Evolutionary conservation across 2,113 vertebrate species (phyloP).

Genomic region (Narcine bancroftii): DNA sequence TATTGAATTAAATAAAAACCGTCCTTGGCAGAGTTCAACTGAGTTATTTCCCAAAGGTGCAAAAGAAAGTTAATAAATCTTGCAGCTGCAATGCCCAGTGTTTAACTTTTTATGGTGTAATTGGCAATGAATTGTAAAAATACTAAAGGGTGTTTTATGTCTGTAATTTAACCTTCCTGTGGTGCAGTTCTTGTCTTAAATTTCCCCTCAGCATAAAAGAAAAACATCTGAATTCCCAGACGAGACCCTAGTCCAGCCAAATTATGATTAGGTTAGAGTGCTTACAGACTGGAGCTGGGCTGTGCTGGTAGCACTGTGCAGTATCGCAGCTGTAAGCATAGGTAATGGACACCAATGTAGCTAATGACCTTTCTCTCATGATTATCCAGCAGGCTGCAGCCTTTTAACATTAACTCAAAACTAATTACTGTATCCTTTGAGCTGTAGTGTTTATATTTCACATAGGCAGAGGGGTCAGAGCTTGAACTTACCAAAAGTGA

Average conservation of each 20-base stretch:
- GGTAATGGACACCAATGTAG: constrained; percentile 59
- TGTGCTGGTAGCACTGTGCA: constrained; percentile 47
- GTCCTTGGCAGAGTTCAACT: constrained; percentile 27
- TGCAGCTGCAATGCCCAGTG: constrained; percentile 33
- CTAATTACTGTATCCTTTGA: constrained; percentile 78
- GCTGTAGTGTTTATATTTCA: constrained; percentile 75
- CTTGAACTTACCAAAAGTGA: constrained; percentile 37
- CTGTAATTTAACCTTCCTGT: constrained; percentile 45
- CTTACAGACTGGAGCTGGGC: constrained; percentile 45
- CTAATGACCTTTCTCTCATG: constrained; percentile 63
- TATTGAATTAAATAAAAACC: constrained; percentile 36
- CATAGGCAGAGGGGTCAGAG: constrained; percentile 70
- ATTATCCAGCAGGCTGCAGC: constrained; percentile 65
- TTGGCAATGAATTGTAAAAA: constrained; percentile 47
- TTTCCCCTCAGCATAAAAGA: constrained; percentile 40
- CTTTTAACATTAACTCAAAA: constrained; percentile 62
- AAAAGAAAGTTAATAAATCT: constrained; percentile 37
- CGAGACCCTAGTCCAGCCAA: constrained; percentile 39
- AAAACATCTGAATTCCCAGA: constrained; percentile 43
- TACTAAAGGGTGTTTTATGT: constrained; percentile 44
- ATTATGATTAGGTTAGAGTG: constrained; percentile 41
- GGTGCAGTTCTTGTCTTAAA: constrained; percentile 31
- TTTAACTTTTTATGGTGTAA: constrained; percentile 42
- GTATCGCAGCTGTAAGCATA: constrained; percentile 46
- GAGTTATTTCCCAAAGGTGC: constrained; percentile 35